phyloP scores from a whole-genome alignment of 2,888 invertebrate species.

The Megastigmus dorsalis region DNA sequence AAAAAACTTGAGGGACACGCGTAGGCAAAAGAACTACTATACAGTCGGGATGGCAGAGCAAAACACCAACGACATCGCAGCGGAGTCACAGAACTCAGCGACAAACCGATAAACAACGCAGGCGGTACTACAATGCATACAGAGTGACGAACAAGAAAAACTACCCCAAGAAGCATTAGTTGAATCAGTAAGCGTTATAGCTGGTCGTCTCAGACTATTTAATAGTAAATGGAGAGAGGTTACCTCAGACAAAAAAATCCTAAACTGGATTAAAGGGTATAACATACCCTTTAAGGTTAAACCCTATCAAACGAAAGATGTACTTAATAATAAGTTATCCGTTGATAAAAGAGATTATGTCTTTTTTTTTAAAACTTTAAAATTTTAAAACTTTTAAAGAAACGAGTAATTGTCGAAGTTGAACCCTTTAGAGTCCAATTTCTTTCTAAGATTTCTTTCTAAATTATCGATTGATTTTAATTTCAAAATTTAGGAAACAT shows the following conservation, averaged over 20 bases:
- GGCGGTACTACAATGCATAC: background rate
- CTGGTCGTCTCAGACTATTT: constrained; percentile 20
- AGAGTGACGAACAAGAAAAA: background rate
- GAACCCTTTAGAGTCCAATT: constrained; percentile 35
- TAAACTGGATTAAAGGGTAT: constrained; percentile 45
- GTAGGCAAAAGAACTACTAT: background rate
- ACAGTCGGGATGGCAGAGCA: background rate
- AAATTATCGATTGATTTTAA: constrained; percentile 46
- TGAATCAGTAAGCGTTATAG: background rate
- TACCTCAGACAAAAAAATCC: constrained; percentile 29
- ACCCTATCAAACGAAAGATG: background rate
- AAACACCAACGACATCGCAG: background rate
- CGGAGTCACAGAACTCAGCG: background rate
- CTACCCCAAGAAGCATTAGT: background rate
- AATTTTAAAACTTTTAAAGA: background rate
- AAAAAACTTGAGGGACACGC: constrained; percentile 7
- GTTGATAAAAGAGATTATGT: no score
- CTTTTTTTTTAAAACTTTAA: no score
- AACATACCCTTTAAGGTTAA: constrained; percentile 39
- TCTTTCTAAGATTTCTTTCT: constrained; percentile 46
- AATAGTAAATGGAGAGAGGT: constrained; percentile 17
- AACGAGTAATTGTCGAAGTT: constrained; percentile 41
- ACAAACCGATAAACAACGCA: background rate
- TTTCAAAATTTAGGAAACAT: constrained; percentile 49
- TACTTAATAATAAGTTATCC: background rate